Percentiles rank a stretch among this genome's conserved stretches.
phyloP scores from a whole-genome alignment of 1,140 invertebrate species.

The Euwallacea similis region DNA sequence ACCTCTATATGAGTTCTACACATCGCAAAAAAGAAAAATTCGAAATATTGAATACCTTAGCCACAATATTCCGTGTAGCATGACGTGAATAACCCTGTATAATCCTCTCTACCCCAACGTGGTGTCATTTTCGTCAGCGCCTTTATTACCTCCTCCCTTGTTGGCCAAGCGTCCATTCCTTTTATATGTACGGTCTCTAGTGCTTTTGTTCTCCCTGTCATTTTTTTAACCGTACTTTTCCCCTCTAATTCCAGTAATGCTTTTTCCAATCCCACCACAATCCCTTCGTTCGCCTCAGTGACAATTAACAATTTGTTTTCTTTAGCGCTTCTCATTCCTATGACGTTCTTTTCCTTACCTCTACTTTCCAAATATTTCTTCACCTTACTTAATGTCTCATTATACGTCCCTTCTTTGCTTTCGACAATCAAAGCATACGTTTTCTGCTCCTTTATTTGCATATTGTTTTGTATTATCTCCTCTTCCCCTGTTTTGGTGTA shows the following conservation, averaged over 20 bases:
- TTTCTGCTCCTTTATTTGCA: background rate
- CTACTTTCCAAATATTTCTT: slow-evolving; percentile 3
- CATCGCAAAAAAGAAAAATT: too few species aligned
- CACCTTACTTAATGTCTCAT: background rate
- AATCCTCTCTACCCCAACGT: too few species aligned
- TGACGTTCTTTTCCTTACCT: background rate
- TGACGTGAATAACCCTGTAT: too few species aligned
- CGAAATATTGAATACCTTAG: too few species aligned
- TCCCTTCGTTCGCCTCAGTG: too few species aligned
- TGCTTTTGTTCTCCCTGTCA: background rate
- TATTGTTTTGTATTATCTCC: background rate
- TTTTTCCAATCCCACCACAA: too few species aligned
- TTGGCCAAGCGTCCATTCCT: slow-evolving; percentile 16
- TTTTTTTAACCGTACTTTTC: background rate
- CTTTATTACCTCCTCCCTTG: slow-evolving; percentile 9
- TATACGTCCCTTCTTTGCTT: background rate
- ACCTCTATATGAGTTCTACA: too few species aligned
- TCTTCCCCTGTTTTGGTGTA: slow-evolving; percentile 3
- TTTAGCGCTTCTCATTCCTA: background rate
- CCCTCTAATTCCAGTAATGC: background rate
- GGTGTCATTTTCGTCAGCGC: background rate
- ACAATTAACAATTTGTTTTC: background rate
- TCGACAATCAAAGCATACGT: slow-evolving; percentile 11
- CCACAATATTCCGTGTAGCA: too few species aligned
- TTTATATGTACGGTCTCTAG: slow-evolving; percentile 2